Percentiles rank a stretch among this genome's conserved stretches.
These are phyloP conservation scores for Calosoma granatense DNA, from an alignment of 1,140 invertebrate species.

Conservation along the genomic window DNA sequence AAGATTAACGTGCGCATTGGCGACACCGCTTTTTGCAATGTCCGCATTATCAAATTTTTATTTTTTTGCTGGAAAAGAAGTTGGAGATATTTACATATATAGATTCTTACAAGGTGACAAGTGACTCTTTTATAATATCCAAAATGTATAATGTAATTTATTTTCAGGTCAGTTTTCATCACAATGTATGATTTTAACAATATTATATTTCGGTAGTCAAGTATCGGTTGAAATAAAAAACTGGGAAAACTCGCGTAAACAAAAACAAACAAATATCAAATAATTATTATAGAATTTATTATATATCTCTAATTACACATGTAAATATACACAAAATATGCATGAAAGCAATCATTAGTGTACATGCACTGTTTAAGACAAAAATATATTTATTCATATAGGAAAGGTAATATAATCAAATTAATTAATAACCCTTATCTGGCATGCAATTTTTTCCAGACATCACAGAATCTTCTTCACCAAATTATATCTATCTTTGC, in stretches of 20 bases:
- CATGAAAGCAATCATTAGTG: too few relatives aligned
- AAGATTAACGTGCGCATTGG: conserved; percentile 53
- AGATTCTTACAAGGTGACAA: conserved; percentile 30
- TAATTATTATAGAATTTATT: conserved; percentile 3
- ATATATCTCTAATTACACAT: too few relatives aligned
- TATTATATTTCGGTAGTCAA: conserved; percentile 27
- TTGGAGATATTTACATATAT: conserved; percentile 53
- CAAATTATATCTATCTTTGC: too few relatives aligned
- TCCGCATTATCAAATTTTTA: conserved; percentile 78
- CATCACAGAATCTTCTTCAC: too few relatives aligned
- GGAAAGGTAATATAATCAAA: too few relatives aligned
- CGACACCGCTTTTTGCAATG: conserved; percentile 59
- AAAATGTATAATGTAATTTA: too few relatives aligned
- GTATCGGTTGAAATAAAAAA: conserved; percentile 24
- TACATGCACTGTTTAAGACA: too few relatives aligned
- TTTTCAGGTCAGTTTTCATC: too few relatives aligned
- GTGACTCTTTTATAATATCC: conserved; percentile 9
- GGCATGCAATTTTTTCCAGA: too few relatives aligned
- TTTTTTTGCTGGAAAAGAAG: conserved; percentile 64
- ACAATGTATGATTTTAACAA: conserved; percentile 18
- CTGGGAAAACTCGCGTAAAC: conserved; percentile 14
- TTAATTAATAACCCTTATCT: too few relatives aligned
- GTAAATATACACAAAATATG: too few relatives aligned
- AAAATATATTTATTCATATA: too few relatives aligned
- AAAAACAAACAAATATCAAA: conserved; percentile 7